Base-by-base conservation (phyloP, 2,888 invertebrate genomes). In the Bursaphelenchus okinawaensis region DNA sequence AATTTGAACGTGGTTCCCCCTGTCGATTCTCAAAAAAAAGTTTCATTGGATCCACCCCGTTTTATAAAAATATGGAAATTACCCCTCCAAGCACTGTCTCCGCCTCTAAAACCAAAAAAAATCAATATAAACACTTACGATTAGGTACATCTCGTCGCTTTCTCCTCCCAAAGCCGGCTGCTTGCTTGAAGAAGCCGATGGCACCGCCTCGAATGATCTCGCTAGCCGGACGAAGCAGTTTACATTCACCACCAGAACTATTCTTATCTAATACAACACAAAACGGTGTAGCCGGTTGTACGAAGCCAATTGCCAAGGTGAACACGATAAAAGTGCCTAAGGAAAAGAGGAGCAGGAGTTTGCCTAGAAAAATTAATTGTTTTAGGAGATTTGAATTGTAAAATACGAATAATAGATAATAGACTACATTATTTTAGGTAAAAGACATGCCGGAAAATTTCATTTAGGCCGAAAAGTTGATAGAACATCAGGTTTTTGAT, bases 311-410 rank as follows among this genome's bases (percentile, higher is more conserved):
- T 0, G 94, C 93, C 75, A 96, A 87, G 52, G 96, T 98, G 86
- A 96, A 98, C 66, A 94, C 88, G 68, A 98, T 91, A 93, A 96
- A 95, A 67, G 93, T 92, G 54, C 91, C 89, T 60, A 98, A 86
- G 0, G 95, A 93, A 57, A 90, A 91, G 63, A 98, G 85, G 66
- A 98, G 87, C 74, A 98, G 87, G 71, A 90, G 87, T 84, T 87
- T 86, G 70, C 84, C 84, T 74, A 57, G 22, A 72, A 55, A 50
- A n/a, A 58, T 4, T 58, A 29, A 20, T 31, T 40, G 19, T 58
- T 8, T 58, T 40, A 23, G 26, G n/a, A 55, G 19, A 9, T 24
- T 26, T n/a, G 62, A 19, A 29, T 59, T 9, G 40, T 40, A n/a
- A n/a, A n/a, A n/a, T n/a, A n/a, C n/a, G n/a, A n/a, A n/a, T n/a